Percentiles rank a stretch among this genome's conserved stretches.
Conservation (phyloP, 2,113 vertebrate genomes). For the Leuciscus idus region DNA sequence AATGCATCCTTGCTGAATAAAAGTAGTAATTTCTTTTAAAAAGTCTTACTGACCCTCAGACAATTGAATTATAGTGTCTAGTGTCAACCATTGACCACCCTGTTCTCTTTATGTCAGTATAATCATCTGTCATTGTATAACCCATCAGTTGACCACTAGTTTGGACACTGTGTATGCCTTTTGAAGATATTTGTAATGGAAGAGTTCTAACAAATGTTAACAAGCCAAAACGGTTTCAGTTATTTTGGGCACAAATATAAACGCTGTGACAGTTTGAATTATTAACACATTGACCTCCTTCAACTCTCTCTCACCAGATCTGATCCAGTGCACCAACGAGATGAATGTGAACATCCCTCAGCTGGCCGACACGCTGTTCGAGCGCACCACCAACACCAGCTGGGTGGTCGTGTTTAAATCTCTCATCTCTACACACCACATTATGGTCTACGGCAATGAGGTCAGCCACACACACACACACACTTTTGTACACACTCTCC, state of each 20-base stretch:
- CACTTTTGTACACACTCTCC: not conserved
- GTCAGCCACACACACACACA: constrained; percentile 66
- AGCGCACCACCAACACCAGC: constrained; percentile 90
- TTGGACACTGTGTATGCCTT: not conserved
- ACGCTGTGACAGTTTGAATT: not conserved
- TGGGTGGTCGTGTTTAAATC: constrained; percentile 94
- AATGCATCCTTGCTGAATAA: too few relatives aligned
- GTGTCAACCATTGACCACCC: not conserved
- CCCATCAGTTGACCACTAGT: not conserved
- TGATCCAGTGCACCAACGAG: constrained; percentile 92
- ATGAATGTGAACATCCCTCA: constrained; percentile 95
- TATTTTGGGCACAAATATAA: not conserved
- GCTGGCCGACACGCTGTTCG: constrained; percentile 90
- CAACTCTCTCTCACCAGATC: constrained; percentile 70
- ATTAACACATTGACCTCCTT: not conserved
- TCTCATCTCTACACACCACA: constrained; percentile 89
- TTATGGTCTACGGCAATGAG: constrained; percentile 94
- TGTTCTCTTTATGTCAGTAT: not conserved
- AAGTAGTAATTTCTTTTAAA: too few relatives aligned
- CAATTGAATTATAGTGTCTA: not conserved
- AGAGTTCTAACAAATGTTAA: not conserved
- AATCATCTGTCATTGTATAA: not conserved
- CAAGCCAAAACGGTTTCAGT: not conserved
- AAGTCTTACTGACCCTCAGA: too few relatives aligned
- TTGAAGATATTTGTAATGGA: not conserved